Conservation (phyloP, 1,140 invertebrate species). For the Ceratina australensis region DNA sequence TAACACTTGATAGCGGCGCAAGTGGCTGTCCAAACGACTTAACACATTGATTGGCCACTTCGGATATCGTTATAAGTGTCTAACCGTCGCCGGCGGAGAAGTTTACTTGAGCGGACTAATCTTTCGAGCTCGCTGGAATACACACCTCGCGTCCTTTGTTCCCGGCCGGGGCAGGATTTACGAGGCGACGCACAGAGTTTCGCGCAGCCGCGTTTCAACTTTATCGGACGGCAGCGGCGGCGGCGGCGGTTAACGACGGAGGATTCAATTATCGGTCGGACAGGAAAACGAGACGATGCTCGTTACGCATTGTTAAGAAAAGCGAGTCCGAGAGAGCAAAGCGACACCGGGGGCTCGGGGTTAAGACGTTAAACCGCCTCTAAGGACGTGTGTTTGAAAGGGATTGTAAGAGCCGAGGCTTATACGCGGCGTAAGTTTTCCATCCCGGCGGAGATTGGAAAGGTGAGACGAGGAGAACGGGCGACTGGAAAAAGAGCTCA, state of each 20-base stretch:
- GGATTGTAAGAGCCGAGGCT: not conserved
- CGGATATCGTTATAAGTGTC: no score
- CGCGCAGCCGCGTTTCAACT: not conserved
- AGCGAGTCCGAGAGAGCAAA: no score
- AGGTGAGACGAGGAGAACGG: not conserved
- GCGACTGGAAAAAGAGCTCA: no score
- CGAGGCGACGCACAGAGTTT: not conserved
- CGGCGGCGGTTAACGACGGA: not conserved
- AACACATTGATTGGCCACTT: no score
- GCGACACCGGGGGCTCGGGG: no score
- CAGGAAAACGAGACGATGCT: not conserved
- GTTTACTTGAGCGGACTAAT: no score
- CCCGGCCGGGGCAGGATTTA: conserved; percentile 4
- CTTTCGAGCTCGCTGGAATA: no score
- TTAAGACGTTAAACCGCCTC: not conserved
- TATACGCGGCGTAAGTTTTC: not conserved
- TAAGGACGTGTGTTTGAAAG: not conserved
- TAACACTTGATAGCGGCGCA: no score
- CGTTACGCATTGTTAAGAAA: conserved; percentile 25
- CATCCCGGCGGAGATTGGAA: conserved; percentile 25
- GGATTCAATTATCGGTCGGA: conserved; percentile 23
- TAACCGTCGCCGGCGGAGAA: no score
- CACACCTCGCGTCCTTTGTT: conserved; percentile 1
- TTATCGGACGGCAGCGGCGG: not conserved
- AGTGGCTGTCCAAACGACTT: no score